Percentiles rank a stretch among this genome's conserved stretches.
Conservation (phyloP, 2,797 vertebrate genomes). For the Phrynocephalus forsythii region DNA sequence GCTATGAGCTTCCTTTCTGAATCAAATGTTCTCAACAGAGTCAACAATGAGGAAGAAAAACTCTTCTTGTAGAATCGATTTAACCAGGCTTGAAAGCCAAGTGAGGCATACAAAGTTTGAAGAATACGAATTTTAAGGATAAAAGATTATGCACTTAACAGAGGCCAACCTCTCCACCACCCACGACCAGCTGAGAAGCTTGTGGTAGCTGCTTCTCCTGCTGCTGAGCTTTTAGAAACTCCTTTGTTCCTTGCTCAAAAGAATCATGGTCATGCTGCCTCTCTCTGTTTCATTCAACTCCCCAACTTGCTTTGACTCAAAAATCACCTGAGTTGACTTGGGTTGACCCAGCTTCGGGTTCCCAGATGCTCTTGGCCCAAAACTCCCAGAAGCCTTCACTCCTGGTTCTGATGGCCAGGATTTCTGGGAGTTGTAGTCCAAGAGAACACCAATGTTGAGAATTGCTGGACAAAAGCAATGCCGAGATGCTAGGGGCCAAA, state of each 20-base stretch:
- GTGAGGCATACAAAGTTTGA: constrained; percentile 48
- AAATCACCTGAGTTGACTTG: constrained; percentile 42
- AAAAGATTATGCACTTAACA: constrained; percentile 45
- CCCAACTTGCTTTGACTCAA: constrained; percentile 50
- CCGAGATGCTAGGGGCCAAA: no score
- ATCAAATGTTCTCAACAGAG: constrained; percentile 28
- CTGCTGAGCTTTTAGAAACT: constrained; percentile 62
- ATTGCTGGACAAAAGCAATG: no score
- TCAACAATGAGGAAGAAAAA: neutral
- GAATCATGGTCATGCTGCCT: neutral
- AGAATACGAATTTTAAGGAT: constrained; percentile 41
- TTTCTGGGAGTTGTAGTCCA: no score
- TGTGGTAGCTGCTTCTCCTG: constrained; percentile 15
- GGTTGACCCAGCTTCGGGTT: no score
- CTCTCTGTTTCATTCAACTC: constrained; percentile 56
- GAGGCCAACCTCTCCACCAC: constrained; percentile 56
- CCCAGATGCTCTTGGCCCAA: no score
- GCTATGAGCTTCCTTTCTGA: constrained; percentile 27
- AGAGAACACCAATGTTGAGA: no score
- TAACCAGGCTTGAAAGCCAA: constrained; percentile 35
- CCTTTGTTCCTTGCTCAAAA: constrained; percentile 65
- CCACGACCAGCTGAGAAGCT: constrained; percentile 40
- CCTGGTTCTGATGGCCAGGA: no score
- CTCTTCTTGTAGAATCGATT: constrained; percentile 48
- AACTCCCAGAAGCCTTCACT: no score